phyloP scores from a whole-genome alignment of 2,797 vertebrate genomes.

The Alosa sapidissima region DNA sequence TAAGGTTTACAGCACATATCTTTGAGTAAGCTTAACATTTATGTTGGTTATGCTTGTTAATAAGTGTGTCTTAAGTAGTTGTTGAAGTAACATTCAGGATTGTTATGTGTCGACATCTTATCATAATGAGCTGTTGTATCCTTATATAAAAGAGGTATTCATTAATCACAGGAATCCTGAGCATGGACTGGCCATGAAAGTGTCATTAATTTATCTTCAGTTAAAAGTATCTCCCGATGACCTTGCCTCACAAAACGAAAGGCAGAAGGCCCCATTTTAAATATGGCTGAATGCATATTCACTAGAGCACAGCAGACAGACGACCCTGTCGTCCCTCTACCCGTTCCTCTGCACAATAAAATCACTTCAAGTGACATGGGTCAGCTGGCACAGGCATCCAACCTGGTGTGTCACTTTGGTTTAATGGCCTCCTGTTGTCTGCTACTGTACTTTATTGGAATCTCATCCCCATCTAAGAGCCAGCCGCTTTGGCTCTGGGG shows the following conservation, averaged over 20 bases:
- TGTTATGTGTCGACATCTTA: not conserved
- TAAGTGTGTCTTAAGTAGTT: not conserved
- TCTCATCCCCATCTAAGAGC: slow-evolving; percentile 66
- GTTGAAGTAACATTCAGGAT: not conserved
- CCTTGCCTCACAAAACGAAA: slow-evolving; percentile 56
- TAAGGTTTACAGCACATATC: not conserved
- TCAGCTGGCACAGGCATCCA: slow-evolving; percentile 63
- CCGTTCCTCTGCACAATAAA: slow-evolving; percentile 64
- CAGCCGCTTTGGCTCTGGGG: slow-evolving; percentile 52
- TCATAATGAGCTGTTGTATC: not conserved
- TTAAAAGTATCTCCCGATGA: slow-evolving; percentile 43
- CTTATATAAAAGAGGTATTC: not conserved
- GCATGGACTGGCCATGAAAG: not conserved
- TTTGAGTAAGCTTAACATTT: not conserved
- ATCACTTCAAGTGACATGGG: slow-evolving; percentile 72
- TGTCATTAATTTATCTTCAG: slow-evolving; percentile 27
- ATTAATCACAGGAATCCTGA: not conserved
- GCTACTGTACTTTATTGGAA: slow-evolving; percentile 51
- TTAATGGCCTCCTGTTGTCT: slow-evolving; percentile 70
- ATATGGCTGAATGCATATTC: slow-evolving; percentile 15
- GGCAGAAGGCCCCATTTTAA: not conserved
- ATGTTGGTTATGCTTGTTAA: not conserved
- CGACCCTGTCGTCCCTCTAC: slow-evolving; percentile 52
- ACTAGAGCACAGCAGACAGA: slow-evolving; percentile 38
- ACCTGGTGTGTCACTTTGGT: slow-evolving; percentile 74